phyloP scores from a whole-genome alignment of 2,113 vertebrate species.

The Argyrosomus japonicus region DNA sequence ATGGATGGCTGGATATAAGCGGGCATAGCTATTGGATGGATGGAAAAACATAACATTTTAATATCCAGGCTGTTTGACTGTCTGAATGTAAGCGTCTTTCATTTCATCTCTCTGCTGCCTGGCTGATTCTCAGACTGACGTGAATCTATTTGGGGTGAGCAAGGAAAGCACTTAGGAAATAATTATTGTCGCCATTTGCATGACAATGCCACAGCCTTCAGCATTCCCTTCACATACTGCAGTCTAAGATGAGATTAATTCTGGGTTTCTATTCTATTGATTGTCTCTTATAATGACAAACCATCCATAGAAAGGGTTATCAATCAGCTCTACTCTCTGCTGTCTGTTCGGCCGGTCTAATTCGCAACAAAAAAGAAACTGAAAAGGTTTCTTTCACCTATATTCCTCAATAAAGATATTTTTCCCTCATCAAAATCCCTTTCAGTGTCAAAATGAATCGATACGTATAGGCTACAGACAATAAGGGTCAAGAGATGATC shows the following conservation, averaged over 20 bases:
- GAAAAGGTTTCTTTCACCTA: not conserved
- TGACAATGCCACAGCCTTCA: conserved; percentile 55
- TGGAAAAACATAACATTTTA: conserved; percentile 26
- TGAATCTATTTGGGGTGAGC: conserved; percentile 48
- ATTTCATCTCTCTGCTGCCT: conserved; percentile 38
- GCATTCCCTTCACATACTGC: conserved; percentile 30
- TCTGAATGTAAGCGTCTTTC: conserved; percentile 39
- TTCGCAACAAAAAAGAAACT: conserved; percentile 16
- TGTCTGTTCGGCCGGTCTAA: conserved; percentile 10
- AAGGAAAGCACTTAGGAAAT: conserved; percentile 36
- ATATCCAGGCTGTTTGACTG: conserved; percentile 24
- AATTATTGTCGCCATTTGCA: conserved; percentile 69
- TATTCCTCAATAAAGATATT: not conserved
- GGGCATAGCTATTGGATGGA: no score
- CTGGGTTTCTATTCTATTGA: conserved; percentile 59
- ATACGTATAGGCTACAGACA: not conserved
- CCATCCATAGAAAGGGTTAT: conserved; percentile 30
- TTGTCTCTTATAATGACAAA: conserved; percentile 59
- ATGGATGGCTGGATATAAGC: no score
- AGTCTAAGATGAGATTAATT: conserved; percentile 47
- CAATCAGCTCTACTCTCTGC: conserved; percentile 30
- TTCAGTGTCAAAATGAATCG: not conserved
- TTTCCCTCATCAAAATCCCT: not conserved
- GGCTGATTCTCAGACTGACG: conserved; percentile 35
- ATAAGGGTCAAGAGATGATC: not conserved